These are phyloP conservation scores for Dryoscopus gambensis DNA, from an alignment of 2,113 vertebrate genomes.

Conservation along the genomic window DNA sequence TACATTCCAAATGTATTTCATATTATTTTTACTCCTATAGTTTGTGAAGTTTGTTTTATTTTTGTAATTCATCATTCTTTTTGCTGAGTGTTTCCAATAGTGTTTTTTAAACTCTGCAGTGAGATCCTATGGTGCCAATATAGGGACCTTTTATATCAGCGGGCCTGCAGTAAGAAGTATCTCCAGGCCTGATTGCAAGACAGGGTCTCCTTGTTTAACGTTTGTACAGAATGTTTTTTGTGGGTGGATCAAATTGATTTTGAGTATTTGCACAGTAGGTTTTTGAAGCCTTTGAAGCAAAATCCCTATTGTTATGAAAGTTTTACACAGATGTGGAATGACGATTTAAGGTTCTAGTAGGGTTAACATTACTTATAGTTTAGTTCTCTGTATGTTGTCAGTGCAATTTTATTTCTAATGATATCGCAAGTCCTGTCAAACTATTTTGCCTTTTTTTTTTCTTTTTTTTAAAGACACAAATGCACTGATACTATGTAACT, in stretches of 20 bases:
- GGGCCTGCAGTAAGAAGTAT: not conserved
- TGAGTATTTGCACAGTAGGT: not conserved
- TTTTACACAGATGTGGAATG: not conserved
- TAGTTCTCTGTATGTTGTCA: not conserved
- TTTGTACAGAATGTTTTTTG: not conserved
- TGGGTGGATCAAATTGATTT: not conserved
- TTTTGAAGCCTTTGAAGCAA: not conserved
- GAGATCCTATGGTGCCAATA: not conserved
- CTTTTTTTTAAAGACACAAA: not conserved
- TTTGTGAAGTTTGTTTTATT: not conserved
- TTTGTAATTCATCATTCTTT: not conserved
- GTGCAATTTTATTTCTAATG: not conserved
- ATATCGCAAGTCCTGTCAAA: not conserved
- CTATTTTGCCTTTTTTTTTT: not conserved
- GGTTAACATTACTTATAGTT: not conserved
- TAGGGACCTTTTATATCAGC: not conserved
- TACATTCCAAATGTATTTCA: not conserved
- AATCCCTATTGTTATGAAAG: not conserved
- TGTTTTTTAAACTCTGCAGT: not conserved
- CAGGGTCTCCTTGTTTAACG: not conserved
- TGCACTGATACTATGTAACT: not conserved
- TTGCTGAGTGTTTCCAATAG: not conserved
- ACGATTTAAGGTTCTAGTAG: not conserved
- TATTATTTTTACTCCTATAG: not conserved
- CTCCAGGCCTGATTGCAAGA: not conserved